Evolutionary conservation across 2,113 vertebrate genomes (phyloP), one percentile per base, ranked within the genome.

Genomic region (Epinephelus moara): DNA sequence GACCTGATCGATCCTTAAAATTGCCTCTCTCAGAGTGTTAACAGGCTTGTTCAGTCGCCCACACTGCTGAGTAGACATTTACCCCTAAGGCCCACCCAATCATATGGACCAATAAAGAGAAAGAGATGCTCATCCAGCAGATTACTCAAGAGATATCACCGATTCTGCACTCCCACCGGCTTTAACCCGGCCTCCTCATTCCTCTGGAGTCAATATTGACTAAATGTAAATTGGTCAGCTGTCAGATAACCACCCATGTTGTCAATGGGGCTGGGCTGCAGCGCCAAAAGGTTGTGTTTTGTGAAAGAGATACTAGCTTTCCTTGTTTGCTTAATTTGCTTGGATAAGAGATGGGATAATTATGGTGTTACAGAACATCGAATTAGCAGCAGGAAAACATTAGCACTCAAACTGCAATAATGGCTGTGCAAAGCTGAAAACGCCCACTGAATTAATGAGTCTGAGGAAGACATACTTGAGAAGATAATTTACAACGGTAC

Each of bases 351-450:
- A 69, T 52, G 57, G 76, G 68, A 66, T 81, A 86, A 89, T 89
- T 87, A 89, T 27, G 56, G 75, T 90, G 85, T 76, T 86, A 85
- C 80, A 85, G 66, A 89, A 85, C 85, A 82, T 86, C 9, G 45
- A 78, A 88, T 88, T 87, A 90, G 55, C 81, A 85, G 80, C 82
- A 82, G 80, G 87, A 89, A 84, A 89, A 85, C 63, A 87, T 85
- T 85, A 75, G 80, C 45, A 47, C 66, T 68, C 76, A 8, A 70
- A 63, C 62, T 64, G 73, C 56, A 85, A 78, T 90, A 84, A 88
- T 85, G 67, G 61, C n/a, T 63, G 60, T 75, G 75, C 73, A 55
- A 49, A 61, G 69, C 78, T 68, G 60, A 66, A 76, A 74, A 87
- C 79, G 15, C 71, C 85, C 70, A 78, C 85, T 78, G 67, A 70